Percentiles rank a stretch among this genome's conserved stretches.
These are phyloP conservation scores for Adineta ricciae DNA, from an alignment of 2,888 invertebrate genomes.

Conservation along the genomic window DNA sequence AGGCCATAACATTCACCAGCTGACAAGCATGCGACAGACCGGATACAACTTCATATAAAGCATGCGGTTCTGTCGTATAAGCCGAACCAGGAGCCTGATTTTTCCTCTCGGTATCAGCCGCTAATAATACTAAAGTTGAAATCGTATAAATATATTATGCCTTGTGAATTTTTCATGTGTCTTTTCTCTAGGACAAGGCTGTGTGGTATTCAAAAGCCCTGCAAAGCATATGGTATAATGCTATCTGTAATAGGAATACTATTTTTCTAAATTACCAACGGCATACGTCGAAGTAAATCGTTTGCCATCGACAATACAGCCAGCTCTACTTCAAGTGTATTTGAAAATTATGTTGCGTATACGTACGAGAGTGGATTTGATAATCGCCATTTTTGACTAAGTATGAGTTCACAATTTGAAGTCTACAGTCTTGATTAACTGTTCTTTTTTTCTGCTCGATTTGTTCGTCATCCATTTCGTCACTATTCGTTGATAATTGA, in stretches of 20 bases:
- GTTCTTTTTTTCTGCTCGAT: slow-evolving; percentile 50
- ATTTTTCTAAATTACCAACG: too few species aligned
- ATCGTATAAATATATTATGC: not conserved
- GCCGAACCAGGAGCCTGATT: not conserved
- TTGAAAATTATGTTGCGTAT: too few species aligned
- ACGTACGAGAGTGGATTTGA: not conserved
- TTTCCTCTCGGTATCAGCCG: not conserved
- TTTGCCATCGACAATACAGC: too few species aligned
- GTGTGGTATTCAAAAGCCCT: too few species aligned
- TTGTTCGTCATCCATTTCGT: slow-evolving; percentile 52
- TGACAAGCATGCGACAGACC: not conserved
- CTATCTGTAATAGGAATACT: too few species aligned
- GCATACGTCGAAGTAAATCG: too few species aligned
- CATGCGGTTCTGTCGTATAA: not conserved
- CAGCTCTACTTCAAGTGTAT: too few species aligned
- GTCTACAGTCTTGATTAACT: slow-evolving; percentile 61
- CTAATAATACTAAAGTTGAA: not conserved
- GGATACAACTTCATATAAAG: not conserved
- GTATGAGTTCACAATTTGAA: slow-evolving; percentile 69
- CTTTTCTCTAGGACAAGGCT: too few species aligned
- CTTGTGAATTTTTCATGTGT: too few species aligned
- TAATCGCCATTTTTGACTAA: slow-evolving; percentile 74
- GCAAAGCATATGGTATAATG: too few species aligned
- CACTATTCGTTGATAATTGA: slow-evolving; percentile 60
- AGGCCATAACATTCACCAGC: not conserved